phyloP scores from a whole-genome alignment of 2,113 vertebrate genomes.

The Pedionomus torquatus region DNA sequence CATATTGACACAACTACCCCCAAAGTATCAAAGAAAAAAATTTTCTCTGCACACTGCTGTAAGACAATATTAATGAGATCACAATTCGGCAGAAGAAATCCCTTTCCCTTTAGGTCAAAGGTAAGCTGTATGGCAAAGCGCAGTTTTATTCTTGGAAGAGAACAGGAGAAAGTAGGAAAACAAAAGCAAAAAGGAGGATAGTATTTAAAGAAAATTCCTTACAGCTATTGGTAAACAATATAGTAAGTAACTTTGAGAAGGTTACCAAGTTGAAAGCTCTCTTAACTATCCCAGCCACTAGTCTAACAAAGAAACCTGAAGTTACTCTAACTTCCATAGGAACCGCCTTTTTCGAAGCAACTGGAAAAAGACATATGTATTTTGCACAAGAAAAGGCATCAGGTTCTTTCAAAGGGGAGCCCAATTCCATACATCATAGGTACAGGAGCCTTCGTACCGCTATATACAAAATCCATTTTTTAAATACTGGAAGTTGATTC shows the following conservation, averaged over 20 bases:
- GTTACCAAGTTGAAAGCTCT: background rate
- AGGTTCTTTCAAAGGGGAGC: background rate
- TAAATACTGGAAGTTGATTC: background rate
- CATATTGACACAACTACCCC: background rate
- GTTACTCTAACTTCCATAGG: background rate
- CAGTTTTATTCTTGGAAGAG: background rate
- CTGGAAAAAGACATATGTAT: background rate
- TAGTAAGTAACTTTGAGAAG: accelerated
- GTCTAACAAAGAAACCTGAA: background rate
- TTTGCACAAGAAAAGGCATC: background rate
- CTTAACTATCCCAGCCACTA: background rate
- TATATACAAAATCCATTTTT: background rate
- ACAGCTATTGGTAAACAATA: background rate
- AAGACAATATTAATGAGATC: background rate
- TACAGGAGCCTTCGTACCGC: background rate
- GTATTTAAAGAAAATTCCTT: background rate
- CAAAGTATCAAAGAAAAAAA: background rate
- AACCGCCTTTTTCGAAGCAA: background rate
- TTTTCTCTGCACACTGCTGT: background rate
- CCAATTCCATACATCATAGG: background rate
- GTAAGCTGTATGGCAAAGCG: background rate
- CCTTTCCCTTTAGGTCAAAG: background rate
- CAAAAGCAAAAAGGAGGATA: background rate
- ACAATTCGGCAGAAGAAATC: background rate
- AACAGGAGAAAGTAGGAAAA: background rate